Conservation (phyloP, 2,113 vertebrate species). For the Crypturellus undulatus region DNA sequence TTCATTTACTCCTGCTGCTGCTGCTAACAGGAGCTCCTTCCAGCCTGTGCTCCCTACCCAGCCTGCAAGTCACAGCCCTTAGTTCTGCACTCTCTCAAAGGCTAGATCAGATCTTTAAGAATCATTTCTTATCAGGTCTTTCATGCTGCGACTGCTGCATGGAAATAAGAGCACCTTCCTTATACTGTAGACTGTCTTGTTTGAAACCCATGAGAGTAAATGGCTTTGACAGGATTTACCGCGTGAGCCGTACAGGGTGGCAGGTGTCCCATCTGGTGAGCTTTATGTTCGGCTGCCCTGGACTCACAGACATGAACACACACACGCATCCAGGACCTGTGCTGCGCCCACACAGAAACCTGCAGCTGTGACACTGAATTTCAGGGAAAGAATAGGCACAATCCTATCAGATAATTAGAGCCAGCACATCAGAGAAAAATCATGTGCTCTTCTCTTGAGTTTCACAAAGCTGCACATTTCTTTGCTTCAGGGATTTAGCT, state of each 20-base stretch:
- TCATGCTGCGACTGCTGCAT: not conserved
- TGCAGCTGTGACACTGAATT: not conserved
- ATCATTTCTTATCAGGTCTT: not conserved
- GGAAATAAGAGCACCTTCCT: not conserved
- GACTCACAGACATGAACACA: not conserved
- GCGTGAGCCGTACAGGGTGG: not conserved
- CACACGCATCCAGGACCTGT: too few relatives aligned
- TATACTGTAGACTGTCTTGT: not conserved
- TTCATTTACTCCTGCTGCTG: not conserved
- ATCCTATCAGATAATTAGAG: not conserved
- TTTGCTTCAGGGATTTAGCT: not conserved
- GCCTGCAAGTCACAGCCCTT: not conserved
- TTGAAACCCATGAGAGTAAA: constrained; percentile 11
- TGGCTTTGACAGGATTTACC: constrained; percentile 26
- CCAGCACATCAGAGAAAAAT: not conserved
- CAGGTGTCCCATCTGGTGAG: not conserved
- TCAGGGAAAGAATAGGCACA: not conserved
- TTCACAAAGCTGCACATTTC: not conserved
- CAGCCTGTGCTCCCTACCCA: not conserved
- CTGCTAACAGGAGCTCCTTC: not conserved
- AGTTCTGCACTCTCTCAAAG: not conserved
- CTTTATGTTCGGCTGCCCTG: not conserved
- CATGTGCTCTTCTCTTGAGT: not conserved
- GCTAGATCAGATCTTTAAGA: not conserved
- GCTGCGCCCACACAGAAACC: not conserved